These are phyloP conservation scores for Trichogramma pretiosum DNA, from an alignment of 1,140 invertebrate genomes.

Conservation along the genomic window DNA sequence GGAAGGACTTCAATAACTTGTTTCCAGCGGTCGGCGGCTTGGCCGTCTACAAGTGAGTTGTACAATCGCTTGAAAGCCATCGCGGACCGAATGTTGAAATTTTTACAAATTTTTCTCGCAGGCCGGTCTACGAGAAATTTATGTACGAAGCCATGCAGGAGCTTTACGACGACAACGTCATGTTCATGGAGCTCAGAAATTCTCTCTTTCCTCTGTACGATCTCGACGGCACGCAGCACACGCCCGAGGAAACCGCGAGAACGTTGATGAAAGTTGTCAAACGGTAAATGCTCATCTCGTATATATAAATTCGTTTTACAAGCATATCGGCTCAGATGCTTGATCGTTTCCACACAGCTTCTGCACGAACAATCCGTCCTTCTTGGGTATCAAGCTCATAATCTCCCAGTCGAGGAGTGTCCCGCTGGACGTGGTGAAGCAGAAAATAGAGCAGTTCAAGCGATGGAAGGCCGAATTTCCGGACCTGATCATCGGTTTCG, in stretches of 20 bases:
- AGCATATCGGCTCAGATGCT: not conserved
- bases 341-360: conserved; percentile 32
- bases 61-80: no score
- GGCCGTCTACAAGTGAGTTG: conserved; percentile 56
- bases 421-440: conserved; percentile 42
- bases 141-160: conserved; percentile 61
- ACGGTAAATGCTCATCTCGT: no score
- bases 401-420: conserved; percentile 52
- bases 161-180: conserved; percentile 66
- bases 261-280: no score
- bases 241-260: conserved; percentile 45
- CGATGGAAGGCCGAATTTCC: conserved; percentile 32
- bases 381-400: conserved; percentile 61
- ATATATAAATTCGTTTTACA: no score
- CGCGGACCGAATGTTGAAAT: no score
- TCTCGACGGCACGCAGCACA: conserved; percentile 51
- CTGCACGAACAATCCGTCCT: conserved; percentile 51
- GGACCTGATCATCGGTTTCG: conserved; percentile 57
- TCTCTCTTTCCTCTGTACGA: conserved; percentile 52
- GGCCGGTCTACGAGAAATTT: conserved; percentile 62
- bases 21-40: conserved; percentile 54
- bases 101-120: conserved; percentile 15
- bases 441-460: conserved; percentile 36
- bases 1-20: conserved; percentile 55
- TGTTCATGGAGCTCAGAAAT: conserved; percentile 65